phyloP scores from a whole-genome alignment of 37 sponge, comb jelly and placozoan genomes.

The Spongia lamella region DNA sequence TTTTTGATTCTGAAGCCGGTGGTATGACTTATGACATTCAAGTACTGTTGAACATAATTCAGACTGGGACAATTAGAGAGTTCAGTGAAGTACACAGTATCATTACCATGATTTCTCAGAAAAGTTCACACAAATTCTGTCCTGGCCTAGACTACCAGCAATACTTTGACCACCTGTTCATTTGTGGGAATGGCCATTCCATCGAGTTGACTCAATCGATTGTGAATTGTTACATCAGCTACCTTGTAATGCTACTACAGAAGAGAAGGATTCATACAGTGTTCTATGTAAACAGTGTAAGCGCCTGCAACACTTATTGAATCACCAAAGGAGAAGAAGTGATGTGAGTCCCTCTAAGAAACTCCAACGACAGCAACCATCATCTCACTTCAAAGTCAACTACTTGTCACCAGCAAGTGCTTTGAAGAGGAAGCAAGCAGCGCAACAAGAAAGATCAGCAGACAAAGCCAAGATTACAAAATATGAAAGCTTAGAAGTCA shows the following conservation, averaged over 20 bases:
- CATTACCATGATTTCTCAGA: slow-evolving; percentile 6
- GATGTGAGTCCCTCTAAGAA: slow-evolving; percentile 4
- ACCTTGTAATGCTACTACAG: slow-evolving; percentile 29
- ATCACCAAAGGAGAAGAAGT: slow-evolving; percentile 16
- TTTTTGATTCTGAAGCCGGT: too few species aligned
- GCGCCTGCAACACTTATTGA: slow-evolving; percentile 1
- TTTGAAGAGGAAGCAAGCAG: slow-evolving; percentile 15
- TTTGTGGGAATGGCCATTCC: slow-evolving; percentile 7
- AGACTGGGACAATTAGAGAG: slow-evolving; percentile 23
- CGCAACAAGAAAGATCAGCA: slow-evolving; percentile 20
- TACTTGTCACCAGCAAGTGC: slow-evolving; percentile 40
- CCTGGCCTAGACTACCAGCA: slow-evolving; percentile 19
- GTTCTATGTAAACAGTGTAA: slow-evolving; percentile 27
- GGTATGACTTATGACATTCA: slow-evolving; percentile 14
- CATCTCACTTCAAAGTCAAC: slow-evolving; percentile 24
- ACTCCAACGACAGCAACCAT: slow-evolving; percentile 1
- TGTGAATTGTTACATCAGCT: slow-evolving; percentile 29
- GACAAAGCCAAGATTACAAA: slow-evolving; percentile 10
- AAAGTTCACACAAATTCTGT: slow-evolving; percentile 35
- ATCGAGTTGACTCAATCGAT: slow-evolving; percentile 24
- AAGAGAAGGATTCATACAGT: slow-evolving; percentile 9
- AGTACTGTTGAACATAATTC: slow-evolving; percentile 25
- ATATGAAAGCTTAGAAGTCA: slow-evolving; percentile 17
- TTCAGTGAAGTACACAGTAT: slow-evolving; percentile 1
- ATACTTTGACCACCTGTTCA: slow-evolving; percentile 3